These are phyloP conservation scores for Urocyon cinereoargenteus DNA, from an alignment of 2,797 vertebrate species.

Conservation along the genomic window DNA sequence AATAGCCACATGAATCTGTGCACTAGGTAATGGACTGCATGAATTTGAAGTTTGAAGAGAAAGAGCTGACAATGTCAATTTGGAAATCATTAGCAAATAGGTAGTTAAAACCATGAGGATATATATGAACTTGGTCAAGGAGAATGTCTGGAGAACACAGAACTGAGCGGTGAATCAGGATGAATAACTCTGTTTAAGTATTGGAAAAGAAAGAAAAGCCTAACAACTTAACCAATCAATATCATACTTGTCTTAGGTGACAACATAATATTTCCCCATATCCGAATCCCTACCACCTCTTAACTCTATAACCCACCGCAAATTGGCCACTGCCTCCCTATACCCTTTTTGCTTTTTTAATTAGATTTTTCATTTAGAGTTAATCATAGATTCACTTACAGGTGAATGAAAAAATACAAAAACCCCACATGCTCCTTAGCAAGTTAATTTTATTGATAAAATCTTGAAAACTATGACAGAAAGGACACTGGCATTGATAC, in stretches of 20 bases:
- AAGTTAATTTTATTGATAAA: not conserved
- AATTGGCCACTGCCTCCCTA: not conserved
- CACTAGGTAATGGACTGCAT: not conserved
- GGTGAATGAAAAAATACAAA: not conserved
- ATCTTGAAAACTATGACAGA: not conserved
- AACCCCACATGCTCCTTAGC: not conserved
- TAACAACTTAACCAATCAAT: not conserved
- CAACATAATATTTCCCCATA: not conserved
- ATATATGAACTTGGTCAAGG: not conserved
- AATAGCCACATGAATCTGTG: not conserved
- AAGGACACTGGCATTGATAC: not conserved
- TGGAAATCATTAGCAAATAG: slow-evolving; percentile 19
- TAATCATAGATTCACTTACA: not conserved
- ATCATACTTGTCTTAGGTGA: not conserved
- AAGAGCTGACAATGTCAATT: not conserved
- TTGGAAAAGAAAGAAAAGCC: not conserved
- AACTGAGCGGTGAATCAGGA: not conserved
- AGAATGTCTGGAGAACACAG: not conserved
- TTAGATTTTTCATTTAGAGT: not conserved
- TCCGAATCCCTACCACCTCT: not conserved
- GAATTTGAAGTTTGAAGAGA: not conserved
- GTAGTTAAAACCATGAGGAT: not conserved
- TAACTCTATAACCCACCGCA: not conserved
- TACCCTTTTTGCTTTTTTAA: not conserved
- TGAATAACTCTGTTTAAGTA: not conserved